phyloP scores from a whole-genome alignment of 2,113 vertebrate species.

The Rhynchomys soricoides region DNA sequence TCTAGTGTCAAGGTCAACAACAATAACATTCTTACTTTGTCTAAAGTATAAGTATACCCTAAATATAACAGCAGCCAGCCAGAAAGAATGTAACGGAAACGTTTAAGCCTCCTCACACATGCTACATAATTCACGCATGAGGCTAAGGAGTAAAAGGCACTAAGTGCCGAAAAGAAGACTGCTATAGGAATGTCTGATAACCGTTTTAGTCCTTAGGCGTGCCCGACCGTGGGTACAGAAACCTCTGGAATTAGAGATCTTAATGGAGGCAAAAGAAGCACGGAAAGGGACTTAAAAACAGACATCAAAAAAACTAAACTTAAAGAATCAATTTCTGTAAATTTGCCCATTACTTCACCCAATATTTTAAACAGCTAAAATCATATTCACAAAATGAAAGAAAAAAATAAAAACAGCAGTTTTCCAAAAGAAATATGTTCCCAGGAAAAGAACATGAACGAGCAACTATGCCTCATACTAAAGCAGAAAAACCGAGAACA shows the following conservation, averaged over 20 bases:
- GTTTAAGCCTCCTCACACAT: slow-evolving; percentile 89
- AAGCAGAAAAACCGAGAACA: background rate
- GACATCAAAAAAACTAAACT: slow-evolving; percentile 84
- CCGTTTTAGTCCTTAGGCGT: slow-evolving; percentile 89
- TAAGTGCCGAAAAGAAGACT: slow-evolving; percentile 87
- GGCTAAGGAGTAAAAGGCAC: slow-evolving; percentile 90
- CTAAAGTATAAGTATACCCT: slow-evolving; percentile 84
- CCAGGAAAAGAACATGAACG: background rate
- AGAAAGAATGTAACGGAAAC: slow-evolving; percentile 90
- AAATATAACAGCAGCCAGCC: slow-evolving; percentile 88
- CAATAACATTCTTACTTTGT: slow-evolving; percentile 91
- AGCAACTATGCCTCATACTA: background rate
- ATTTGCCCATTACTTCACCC: slow-evolving; percentile 72
- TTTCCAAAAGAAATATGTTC: slow-evolving; percentile 15
- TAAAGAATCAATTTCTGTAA: slow-evolving; percentile 76
- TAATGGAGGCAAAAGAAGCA: slow-evolving; percentile 80
- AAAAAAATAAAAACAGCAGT: too few relatives aligned
- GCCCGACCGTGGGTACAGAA: slow-evolving; percentile 88
- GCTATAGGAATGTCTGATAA: slow-evolving; percentile 93
- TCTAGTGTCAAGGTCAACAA: slow-evolving; percentile 97
- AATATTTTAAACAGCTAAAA: slow-evolving; percentile 72
- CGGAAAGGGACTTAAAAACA: slow-evolving; percentile 81
- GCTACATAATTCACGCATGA: slow-evolving; percentile 90
- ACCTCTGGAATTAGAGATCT: slow-evolving; percentile 87
- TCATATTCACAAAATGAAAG: slow-evolving; percentile 37